Conservation (phyloP, 2,888 invertebrate genomes). For the Clanis bilineata region DNA sequence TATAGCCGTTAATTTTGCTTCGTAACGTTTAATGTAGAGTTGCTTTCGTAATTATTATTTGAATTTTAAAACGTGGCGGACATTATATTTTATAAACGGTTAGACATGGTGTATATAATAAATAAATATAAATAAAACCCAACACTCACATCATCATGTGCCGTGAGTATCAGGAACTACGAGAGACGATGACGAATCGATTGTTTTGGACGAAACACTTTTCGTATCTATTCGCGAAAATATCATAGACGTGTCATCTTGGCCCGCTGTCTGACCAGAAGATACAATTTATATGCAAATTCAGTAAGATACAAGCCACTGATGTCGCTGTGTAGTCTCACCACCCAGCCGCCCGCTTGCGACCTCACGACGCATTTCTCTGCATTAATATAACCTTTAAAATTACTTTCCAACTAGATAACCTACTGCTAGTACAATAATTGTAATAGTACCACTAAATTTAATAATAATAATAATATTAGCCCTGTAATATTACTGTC, state of each 20-base stretch:
- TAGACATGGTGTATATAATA: no score
- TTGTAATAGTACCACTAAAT: no score
- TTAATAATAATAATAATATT: no score
- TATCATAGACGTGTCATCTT: conserved; percentile 72
- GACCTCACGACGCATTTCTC: conserved; percentile 43
- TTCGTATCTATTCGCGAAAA: conserved; percentile 45
- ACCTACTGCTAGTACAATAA: conserved; percentile 51
- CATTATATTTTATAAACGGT: no score
- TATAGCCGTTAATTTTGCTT: conserved; percentile 76
- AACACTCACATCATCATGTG: no score
- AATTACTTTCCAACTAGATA: conserved; percentile 63
- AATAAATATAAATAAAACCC: no score
- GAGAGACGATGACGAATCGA: no score
- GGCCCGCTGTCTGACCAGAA: conserved; percentile 73
- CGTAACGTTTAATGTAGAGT: conserved; percentile 59
- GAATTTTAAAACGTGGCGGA: neutral
- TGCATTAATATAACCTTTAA: conserved; percentile 71
- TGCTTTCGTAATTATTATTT: conserved; percentile 23
- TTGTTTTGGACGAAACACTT: neutral
- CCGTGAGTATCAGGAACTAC: no score
- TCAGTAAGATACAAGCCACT: conserved; percentile 72
- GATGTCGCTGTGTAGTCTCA: conserved; percentile 53
- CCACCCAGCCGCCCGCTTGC: conserved; percentile 21
- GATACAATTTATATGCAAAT: conserved; percentile 83
- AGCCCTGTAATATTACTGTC: no score